Evolutionary conservation across 2,888 invertebrate genomes (phyloP), one percentile per base, ranked within the genome.

Genomic region (Yponomeuta cagnagella): DNA sequence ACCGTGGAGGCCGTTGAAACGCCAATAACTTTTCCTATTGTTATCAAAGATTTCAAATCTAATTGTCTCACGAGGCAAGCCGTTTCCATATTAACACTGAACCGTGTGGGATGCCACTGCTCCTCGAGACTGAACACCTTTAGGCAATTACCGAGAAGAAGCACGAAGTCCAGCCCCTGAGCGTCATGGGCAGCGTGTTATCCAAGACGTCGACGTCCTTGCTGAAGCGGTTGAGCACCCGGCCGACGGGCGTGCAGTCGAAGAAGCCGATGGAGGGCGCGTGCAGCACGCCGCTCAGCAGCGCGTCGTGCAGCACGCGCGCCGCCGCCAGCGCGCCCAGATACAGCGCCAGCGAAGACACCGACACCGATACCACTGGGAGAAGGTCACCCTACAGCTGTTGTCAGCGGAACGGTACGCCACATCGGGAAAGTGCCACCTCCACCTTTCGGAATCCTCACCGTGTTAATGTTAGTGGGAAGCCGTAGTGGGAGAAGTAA

Each of bases 231-330:
- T 96, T 96, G 87, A 96, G 93, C 83, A 96, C 94, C 83, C 96
- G 93, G 85, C 96, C 96, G 75, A 95, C 92, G 74, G 96, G 96
- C 79, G 96, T 96, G 77, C 96, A 95, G 89, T 96, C 96, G 93
- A 95, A 96, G 93, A 96, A 96, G 82, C 94, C 94, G 82, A 93
- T 93, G 87, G 93, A 89, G 72, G 96, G 95, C 77, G 94, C 94
- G 82, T 94, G 93, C 79, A 96, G 87, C 81, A 95, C 93, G 81
- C 94, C 93, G 76, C 81, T 84, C 77, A 96, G 93, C 86, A 96
- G 91, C 76, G 90, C 88, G 78, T 91, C 87, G 92, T 96, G 96
- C 80, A 96, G 93, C 79, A 90, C 85, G 82, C 91, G 89, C 80
- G 94, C 93, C 77, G 93, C 94, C 77, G 89, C 89, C 91, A 95